Base-by-base conservation (phyloP, 2,888 invertebrate species). In the Sarcophaga carnaria region DNA sequence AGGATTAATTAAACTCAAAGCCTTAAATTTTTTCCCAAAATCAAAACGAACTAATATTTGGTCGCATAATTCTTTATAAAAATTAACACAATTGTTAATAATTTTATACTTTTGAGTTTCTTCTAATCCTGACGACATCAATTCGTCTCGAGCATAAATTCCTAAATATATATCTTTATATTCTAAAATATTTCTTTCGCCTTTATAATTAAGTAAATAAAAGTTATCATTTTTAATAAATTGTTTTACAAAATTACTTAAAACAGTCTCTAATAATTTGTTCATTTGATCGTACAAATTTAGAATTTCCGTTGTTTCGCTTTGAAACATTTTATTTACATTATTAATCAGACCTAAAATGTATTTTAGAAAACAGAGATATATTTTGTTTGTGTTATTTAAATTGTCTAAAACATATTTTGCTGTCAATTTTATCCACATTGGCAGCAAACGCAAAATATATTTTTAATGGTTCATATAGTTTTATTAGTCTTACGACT, bases 361-460 rank as follows among this genome's bases (percentile, higher is more conserved):
- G 22, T 22, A 22, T 22, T 22, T 22, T 22, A 22, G 22, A 22
- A 22, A 22, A 22, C 22, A 22, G 1, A 22, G 22, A 22, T 22
- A 22, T 1, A 22, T 22, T 22, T 22, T 22, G 22, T 22, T 22
- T 22, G 22, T 22, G 22, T 22, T 22, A 22, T 22, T 22, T 22
- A 22, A 22, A 22, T 22, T 22, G 22, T 1, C 22, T 22, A 22
- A 22, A 22, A 22, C 22, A 22, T 22, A 22, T 22, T 22, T 22
- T 22, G 22, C 22, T 22, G 1, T 22, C 22, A 22, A 22, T 22
- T 22, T 22, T 22, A 22, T 72, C 74, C 6, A 80, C 20, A 54
- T 80, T 78, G 37, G 17, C 54, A 8, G 71, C 78, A 49, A 83
- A 71, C 2, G 71, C 71, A 63, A 83, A 66, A 47, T 72, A 79